phyloP scores from a whole-genome alignment of 2,888 invertebrate species.

The Encarsia formosa region DNA sequence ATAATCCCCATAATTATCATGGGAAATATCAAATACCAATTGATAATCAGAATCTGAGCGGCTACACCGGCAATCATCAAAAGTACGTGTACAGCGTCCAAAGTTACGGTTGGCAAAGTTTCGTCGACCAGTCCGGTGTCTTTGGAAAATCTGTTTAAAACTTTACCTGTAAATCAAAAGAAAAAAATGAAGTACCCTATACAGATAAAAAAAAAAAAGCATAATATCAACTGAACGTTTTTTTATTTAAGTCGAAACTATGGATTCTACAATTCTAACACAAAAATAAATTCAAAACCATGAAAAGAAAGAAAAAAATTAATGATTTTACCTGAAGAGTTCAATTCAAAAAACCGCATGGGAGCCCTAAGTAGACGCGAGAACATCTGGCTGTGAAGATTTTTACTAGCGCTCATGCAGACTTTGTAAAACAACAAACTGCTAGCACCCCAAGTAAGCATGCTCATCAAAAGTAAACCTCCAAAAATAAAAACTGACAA shows the following conservation, averaged over 20 bases:
- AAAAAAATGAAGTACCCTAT: no score
- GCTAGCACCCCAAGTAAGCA: slow-evolving; percentile 59
- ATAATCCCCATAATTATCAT: slow-evolving; percentile 60
- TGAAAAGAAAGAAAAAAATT: no score
- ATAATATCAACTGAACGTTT: no score
- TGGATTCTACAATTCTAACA: no score
- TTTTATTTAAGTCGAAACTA: no score
- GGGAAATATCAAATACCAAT: slow-evolving; percentile 63
- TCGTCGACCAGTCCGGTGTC: slow-evolving; percentile 78
- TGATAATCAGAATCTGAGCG: slow-evolving; percentile 66
- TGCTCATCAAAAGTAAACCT: slow-evolving; percentile 56
- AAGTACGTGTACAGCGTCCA: slow-evolving; percentile 63
- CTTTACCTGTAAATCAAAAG: slow-evolving; percentile 57
- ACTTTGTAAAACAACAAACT: slow-evolving; percentile 68
- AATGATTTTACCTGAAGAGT: slow-evolving; percentile 64
- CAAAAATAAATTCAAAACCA: no score
- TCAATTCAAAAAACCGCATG: slow-evolving; percentile 78
- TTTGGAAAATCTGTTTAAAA: slow-evolving; percentile 80
- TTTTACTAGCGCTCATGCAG: slow-evolving; percentile 70
- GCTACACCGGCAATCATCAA: slow-evolving; percentile 70
- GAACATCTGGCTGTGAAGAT: slow-evolving; percentile 76
- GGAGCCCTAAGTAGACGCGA: slow-evolving; percentile 68
- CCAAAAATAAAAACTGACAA: slow-evolving; percentile 54
- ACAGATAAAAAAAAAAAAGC: no score
- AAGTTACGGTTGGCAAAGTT: slow-evolving; percentile 62